Percentiles rank a stretch among this genome's conserved stretches.
Evolutionary conservation across 2,888 invertebrate species (phyloP).

Genomic region (Heteromurus nitidus): DNA sequence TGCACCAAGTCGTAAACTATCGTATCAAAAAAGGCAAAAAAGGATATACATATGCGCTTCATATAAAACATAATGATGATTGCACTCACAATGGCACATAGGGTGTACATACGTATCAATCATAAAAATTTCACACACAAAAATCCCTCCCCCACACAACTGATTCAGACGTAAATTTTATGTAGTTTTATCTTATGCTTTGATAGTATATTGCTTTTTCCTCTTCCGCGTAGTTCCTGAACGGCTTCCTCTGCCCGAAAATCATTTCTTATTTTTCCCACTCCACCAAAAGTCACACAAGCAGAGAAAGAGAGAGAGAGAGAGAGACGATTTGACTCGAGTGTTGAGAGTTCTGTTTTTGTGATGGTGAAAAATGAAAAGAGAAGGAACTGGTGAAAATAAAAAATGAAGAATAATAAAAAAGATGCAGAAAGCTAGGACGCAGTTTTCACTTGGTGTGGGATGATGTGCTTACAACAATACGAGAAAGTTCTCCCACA

Average conservation of each 20-base stretch:
- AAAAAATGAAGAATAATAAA: conserved; percentile 42
- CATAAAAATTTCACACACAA: conserved; percentile 44
- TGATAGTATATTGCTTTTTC: conserved; percentile 36
- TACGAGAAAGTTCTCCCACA: neutral
- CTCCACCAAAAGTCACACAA: conserved; percentile 4
- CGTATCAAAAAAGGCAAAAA: conserved; percentile 11
- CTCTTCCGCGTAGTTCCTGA: conserved; percentile 6
- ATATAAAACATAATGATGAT: too few species aligned
- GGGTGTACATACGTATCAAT: conserved; percentile 4
- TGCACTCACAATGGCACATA: neutral
- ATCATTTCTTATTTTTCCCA: neutral
- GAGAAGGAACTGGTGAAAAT: neutral
- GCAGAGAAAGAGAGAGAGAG: neutral
- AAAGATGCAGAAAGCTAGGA: neutral
- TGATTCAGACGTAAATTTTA: conserved; percentile 39
- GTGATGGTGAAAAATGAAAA: conserved; percentile 40
- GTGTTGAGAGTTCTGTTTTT: neutral
- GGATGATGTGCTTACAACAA: too few species aligned
- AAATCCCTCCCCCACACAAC: too few species aligned
- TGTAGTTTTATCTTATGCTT: conserved; percentile 29
- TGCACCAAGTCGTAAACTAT: conserved; percentile 16
- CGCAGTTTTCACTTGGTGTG: neutral
- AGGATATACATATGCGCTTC: too few species aligned
- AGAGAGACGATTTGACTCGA: neutral
- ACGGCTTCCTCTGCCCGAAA: conserved; percentile 26